Percentiles rank a stretch among this genome's conserved stretches.
Conservation (phyloP, 2,888 invertebrate genomes). For the Bugulina stolonifera region DNA sequence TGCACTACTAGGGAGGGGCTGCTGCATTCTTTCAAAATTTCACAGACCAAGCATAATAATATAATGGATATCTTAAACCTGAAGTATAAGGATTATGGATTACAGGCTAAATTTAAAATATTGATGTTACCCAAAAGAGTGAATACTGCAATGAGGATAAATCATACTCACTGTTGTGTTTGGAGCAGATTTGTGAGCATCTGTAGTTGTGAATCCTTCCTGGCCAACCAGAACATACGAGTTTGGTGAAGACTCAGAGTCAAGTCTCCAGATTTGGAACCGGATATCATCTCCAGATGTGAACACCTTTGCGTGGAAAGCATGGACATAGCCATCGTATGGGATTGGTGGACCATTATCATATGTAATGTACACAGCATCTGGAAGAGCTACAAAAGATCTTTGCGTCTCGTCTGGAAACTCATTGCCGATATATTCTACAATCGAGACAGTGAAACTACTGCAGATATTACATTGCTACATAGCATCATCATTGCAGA, state of each 20-base stretch:
- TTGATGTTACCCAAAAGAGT: too few species aligned
- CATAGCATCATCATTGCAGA: too few species aligned
- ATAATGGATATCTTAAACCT: too few species aligned
- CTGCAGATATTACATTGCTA: too few species aligned
- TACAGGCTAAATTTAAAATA: too few species aligned
- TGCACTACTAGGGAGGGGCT: too few species aligned
- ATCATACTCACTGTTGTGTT: neutral
- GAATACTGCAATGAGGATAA: too few species aligned
- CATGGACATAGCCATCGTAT: slow-evolving; percentile 17
- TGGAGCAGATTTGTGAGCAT: neutral
- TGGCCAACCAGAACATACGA: neutral
- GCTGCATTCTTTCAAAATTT: too few species aligned
- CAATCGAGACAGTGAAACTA: too few species aligned
- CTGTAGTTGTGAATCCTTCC: neutral
- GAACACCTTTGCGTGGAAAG: neutral
- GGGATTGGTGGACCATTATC: slow-evolving; percentile 8
- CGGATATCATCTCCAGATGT: neutral
- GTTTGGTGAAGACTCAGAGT: neutral
- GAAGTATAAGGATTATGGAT: too few species aligned
- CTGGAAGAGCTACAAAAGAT: neutral
- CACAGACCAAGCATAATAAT: too few species aligned
- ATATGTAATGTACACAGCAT: neutral
- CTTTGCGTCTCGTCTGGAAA: neutral
- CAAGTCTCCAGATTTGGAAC: neutral
- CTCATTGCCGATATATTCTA: slow-evolving; percentile 8